These are phyloP conservation scores for Scyliorhinus canicula DNA, from an alignment of 2,797 vertebrate genomes.

Conservation along the genomic window DNA sequence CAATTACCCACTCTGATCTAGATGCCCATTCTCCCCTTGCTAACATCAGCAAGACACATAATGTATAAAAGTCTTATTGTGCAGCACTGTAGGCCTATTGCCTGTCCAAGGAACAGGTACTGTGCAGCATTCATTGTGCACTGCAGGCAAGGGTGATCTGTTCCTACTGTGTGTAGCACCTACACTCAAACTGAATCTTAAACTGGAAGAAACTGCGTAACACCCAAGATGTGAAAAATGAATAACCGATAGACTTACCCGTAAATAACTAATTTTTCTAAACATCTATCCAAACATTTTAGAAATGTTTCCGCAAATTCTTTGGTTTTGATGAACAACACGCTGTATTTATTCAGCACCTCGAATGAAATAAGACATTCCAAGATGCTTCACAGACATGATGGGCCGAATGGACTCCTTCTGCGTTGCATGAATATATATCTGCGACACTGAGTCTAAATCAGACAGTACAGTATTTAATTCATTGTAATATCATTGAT, in stretches of 20 bases:
- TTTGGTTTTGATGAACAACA: not conserved
- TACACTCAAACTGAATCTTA: slow-evolving; percentile 21
- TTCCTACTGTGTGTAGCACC: not conserved
- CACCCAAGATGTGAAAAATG: not conserved
- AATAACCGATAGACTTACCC: not conserved
- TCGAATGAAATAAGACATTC: not conserved
- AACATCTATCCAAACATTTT: not conserved
- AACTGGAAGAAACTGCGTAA: not conserved
- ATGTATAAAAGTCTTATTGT: slow-evolving; percentile 58
- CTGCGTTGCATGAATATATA: too few relatives aligned
- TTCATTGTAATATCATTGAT: too few relatives aligned
- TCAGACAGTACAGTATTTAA: too few relatives aligned
- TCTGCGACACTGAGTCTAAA: too few relatives aligned
- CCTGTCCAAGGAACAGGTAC: not conserved
- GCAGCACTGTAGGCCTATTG: slow-evolving; percentile 43
- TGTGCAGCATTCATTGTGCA: not conserved
- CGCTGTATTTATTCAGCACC: not conserved
- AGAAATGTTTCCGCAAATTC: not conserved
- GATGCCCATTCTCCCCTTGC: slow-evolving; percentile 61
- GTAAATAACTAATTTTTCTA: not conserved
- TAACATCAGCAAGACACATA: slow-evolving; percentile 60
- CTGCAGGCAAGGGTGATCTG: not conserved
- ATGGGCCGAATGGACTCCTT: too few relatives aligned
- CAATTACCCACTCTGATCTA: slow-evolving; percentile 65
- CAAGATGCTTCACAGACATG: not conserved